Evolutionary conservation across 1,140 invertebrate genomes (phyloP).

Genomic region (Zeugodacus cucurbitae): DNA sequence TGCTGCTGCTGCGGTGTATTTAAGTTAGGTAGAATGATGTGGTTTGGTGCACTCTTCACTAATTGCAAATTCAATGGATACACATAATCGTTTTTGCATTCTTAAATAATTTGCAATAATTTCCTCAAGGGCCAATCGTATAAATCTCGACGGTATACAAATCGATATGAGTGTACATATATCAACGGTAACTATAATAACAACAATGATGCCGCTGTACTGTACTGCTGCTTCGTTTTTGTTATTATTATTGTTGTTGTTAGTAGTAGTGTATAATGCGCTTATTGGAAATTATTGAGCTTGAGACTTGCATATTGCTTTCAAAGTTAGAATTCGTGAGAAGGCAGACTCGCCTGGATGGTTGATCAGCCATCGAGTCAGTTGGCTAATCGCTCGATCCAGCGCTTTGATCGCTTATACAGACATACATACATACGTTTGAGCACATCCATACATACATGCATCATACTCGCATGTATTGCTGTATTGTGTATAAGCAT

Average conservation of each 20-base stretch:
- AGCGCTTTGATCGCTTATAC: slow-evolving; percentile 7
- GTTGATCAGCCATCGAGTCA: background rate
- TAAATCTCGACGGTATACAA: background rate
- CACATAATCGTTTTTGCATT: slow-evolving; percentile 66
- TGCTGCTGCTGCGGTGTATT: background rate
- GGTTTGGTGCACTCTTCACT: slow-evolving; percentile 56
- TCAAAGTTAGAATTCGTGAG: background rate
- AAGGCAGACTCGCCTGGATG: background rate
- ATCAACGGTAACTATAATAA: background rate
- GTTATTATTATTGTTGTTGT: background rate
- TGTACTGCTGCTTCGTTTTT: background rate
- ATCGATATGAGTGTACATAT: background rate
- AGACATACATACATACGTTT: background rate
- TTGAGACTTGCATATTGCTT: slow-evolving; percentile 1
- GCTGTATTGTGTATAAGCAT: too few relatives aligned
- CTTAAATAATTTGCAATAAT: slow-evolving; percentile 67
- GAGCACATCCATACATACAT: background rate
- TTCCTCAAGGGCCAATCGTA: slow-evolving; percentile 62
- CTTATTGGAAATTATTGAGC: background rate
- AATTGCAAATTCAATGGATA: slow-evolving; percentile 66
- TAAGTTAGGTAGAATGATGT: background rate
- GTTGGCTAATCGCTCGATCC: background rate
- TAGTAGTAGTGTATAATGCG: background rate
- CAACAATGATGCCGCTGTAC: background rate
- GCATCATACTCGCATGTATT: background rate